phyloP scores from a whole-genome alignment of 92 coral and sea anemone genomes.

The Parazoanthus atlanticus region DNA sequence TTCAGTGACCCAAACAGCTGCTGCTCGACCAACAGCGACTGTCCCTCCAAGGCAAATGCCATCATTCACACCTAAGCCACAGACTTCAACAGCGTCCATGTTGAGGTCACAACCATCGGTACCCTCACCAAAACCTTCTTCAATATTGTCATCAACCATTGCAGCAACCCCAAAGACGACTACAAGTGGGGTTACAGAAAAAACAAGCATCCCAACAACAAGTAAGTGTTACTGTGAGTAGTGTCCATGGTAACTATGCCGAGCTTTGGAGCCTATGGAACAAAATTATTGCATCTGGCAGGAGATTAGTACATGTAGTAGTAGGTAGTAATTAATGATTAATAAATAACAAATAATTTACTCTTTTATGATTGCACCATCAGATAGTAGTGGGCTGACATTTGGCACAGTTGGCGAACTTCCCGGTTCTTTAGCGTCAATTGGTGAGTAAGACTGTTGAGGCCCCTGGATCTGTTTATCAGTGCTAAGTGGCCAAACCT shows the following conservation, averaged over 20 bases:
- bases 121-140: constrained; percentile 42
- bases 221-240: background rate
- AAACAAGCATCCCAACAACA: constrained; percentile 2
- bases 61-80: constrained; percentile 38
- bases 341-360: no score
- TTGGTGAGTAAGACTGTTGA: constrained; percentile 66
- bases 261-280: background rate
- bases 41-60: constrained; percentile 13
- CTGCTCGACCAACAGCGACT: constrained; percentile 6
- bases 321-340: background rate
- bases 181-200: constrained; percentile 9
- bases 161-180: constrained; percentile 40
- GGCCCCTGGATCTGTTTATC: background rate
- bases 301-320: no score
- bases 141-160: constrained; percentile 33
- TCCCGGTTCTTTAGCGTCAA: constrained; percentile 92
- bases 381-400: constrained; percentile 88
- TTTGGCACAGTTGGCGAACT: constrained; percentile 87
- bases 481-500: background rate
- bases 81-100: constrained; percentile 10
- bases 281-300: background rate
- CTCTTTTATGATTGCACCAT: background rate
- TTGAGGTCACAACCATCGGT: constrained; percentile 39
- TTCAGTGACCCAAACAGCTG: constrained; percentile 1
- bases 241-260: background rate